Conservation (phyloP, 2,888 invertebrate genomes). For the Rhorus exstirpatorius region DNA sequence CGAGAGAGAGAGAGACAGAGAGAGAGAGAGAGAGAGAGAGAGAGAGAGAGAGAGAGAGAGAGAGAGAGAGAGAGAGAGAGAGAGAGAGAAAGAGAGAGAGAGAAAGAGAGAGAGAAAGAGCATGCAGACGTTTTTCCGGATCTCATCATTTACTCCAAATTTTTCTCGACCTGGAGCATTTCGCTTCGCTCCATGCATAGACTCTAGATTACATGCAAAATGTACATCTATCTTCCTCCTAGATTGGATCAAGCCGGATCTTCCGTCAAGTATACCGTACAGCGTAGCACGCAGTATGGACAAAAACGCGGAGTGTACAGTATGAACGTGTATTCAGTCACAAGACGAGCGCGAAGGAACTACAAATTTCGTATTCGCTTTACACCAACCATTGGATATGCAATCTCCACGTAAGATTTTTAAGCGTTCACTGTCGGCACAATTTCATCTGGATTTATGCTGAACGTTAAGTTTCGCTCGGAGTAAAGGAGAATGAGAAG, state of each 20-base stretch:
- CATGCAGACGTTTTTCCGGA: neutral
- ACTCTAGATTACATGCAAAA: conserved; percentile 79
- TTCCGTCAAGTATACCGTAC: conserved; percentile 66
- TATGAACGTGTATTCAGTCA: conserved; percentile 18
- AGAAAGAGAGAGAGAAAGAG: no score
- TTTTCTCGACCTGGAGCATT: conserved; percentile 46
- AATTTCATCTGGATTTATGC: conserved; percentile 52
- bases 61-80: no score
- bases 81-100: no score
- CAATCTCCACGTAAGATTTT: conserved; percentile 55
- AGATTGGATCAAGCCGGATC: conserved; percentile 79
- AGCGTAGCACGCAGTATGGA: conserved; percentile 17
- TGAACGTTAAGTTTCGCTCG: conserved; percentile 38
- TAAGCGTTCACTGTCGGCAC: conserved; percentile 34
- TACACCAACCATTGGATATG: conserved; percentile 47
- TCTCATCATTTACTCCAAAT: conserved; percentile 43
- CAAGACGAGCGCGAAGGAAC: conserved; percentile 13
- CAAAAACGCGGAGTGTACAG: conserved; percentile 40
- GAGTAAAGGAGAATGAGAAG: conserved; percentile 1
- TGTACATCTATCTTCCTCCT: conserved; percentile 83
- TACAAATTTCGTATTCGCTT: conserved; percentile 54
- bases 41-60: no score
- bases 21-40: no score
- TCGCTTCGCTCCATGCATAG: conserved; percentile 21
- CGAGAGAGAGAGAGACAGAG: no score